A percentile compares a stretch with the other conserved stretches of the same genome.
Conservation (phyloP, 1,140 invertebrate species). For the Tribolium castaneum region DNA sequence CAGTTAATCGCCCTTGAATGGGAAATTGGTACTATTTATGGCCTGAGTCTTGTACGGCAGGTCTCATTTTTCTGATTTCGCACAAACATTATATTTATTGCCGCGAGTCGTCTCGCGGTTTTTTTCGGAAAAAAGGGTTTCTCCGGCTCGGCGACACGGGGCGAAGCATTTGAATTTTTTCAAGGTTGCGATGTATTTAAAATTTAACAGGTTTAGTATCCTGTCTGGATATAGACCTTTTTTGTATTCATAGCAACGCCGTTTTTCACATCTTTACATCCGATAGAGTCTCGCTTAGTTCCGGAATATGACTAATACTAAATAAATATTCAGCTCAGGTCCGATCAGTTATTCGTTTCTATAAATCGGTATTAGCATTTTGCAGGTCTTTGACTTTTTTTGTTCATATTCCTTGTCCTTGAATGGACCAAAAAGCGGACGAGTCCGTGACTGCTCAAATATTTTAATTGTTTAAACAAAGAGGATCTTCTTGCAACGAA, state of each 20-base stretch:
- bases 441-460: not conserved
- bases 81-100: constrained; percentile 30
- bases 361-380: constrained; percentile 13
- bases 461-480: constrained; percentile 29
- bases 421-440: constrained; percentile 2
- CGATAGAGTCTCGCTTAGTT: constrained; percentile 36
- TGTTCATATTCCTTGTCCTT: constrained; percentile 2
- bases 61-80: constrained; percentile 23
- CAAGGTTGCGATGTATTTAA: constrained; percentile 41
- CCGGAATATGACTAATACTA: constrained; percentile 30
- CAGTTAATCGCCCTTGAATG: constrained; percentile 38
- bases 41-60: constrained; percentile 1
- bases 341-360: constrained; percentile 21
- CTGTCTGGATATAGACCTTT: constrained; percentile 39
- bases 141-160: not conserved
- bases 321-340: constrained; percentile 32
- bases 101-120: not conserved
- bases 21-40: constrained; percentile 36
- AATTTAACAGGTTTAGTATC: constrained; percentile 38
- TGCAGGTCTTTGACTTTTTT: constrained; percentile 33
- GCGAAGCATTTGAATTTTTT: constrained; percentile 38
- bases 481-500: constrained; percentile 26
- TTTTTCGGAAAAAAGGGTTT: constrained; percentile 21
- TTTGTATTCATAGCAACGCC: constrained; percentile 25
- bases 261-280: constrained; percentile 37